A percentile compares a stretch with the other conserved stretches of the same genome.
Conservation (phyloP, 2,113 vertebrate species). For the Octodon degus region DNA sequence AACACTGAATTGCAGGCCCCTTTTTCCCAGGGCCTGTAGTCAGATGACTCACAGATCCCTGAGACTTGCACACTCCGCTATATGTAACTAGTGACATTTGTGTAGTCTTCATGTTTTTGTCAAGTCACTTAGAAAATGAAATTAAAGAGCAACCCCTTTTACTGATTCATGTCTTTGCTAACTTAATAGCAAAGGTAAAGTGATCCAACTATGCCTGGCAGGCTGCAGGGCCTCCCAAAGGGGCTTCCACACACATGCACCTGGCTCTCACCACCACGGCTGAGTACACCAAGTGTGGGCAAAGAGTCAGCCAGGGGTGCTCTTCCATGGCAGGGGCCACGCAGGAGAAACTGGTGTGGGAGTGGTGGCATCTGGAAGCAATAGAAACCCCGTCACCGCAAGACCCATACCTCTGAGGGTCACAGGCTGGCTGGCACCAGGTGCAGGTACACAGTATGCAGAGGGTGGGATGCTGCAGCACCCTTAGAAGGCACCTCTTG, state of each 20-base stretch:
- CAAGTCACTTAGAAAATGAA: neutral
- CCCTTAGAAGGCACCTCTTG: neutral
- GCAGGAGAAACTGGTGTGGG: neutral
- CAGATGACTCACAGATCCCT: neutral
- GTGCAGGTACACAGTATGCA: fast-evolving
- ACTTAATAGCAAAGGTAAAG: no score
- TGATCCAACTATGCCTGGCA: neutral
- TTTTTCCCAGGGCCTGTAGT: neutral
- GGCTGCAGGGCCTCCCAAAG: no score
- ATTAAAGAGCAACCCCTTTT: neutral
- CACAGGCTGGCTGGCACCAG: neutral
- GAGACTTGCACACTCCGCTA: no score
- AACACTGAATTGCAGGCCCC: neutral
- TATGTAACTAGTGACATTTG: neutral
- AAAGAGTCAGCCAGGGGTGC: neutral
- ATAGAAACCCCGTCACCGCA: neutral
- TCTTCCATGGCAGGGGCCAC: neutral
- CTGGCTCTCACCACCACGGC: neutral
- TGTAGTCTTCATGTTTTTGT: neutral
- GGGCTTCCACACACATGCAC: neutral
- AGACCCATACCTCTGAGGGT: no score
- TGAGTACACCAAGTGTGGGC: neutral
- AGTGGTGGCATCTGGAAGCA: neutral
- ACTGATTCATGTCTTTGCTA: neutral
- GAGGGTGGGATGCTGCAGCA: neutral